phyloP scores from a whole-genome alignment of 2,888 invertebrate species.

The Unio pictorum region DNA sequence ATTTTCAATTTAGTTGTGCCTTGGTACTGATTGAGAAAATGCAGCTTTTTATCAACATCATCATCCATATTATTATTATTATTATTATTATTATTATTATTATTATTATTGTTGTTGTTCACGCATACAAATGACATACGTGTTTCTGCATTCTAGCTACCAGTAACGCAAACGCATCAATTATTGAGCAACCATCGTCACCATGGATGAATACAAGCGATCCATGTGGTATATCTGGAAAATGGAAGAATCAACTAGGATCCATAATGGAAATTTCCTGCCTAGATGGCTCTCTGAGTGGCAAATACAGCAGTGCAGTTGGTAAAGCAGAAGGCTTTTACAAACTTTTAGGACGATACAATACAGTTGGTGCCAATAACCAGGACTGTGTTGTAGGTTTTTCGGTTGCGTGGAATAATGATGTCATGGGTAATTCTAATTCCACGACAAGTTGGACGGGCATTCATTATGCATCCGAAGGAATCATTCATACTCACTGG shows the following conservation, averaged over 20 bases:
- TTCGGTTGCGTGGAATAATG: slow-evolving; percentile 6
- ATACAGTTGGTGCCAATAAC: not conserved
- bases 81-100: no score
- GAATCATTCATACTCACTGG: slow-evolving; percentile 7
- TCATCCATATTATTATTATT: no score
- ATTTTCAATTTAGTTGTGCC: no score
- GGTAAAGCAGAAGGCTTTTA: slow-evolving; percentile 3
- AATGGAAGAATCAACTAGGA: slow-evolving; percentile 5
- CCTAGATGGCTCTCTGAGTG: not conserved
- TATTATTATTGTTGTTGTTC: no score
- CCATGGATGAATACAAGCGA: no score
- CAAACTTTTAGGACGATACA: slow-evolving; percentile 2
- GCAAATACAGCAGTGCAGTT: slow-evolving; percentile 5
- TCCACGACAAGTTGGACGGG: slow-evolving; percentile 5
- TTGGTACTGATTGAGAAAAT: no score
- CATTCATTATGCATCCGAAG: not conserved
- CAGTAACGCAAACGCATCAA: no score
- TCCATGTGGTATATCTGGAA: slow-evolving; percentile 2
- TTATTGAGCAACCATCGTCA: no score
- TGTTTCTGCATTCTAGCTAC: no score
- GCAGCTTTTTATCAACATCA: no score
- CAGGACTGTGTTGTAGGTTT: slow-evolving; percentile 4
- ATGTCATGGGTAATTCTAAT: slow-evolving; percentile 4
- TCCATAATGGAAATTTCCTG: slow-evolving; percentile 4
- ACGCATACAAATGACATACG: no score